Conservation (phyloP, 2,888 invertebrate genomes). For the Stenurella melanura region DNA sequence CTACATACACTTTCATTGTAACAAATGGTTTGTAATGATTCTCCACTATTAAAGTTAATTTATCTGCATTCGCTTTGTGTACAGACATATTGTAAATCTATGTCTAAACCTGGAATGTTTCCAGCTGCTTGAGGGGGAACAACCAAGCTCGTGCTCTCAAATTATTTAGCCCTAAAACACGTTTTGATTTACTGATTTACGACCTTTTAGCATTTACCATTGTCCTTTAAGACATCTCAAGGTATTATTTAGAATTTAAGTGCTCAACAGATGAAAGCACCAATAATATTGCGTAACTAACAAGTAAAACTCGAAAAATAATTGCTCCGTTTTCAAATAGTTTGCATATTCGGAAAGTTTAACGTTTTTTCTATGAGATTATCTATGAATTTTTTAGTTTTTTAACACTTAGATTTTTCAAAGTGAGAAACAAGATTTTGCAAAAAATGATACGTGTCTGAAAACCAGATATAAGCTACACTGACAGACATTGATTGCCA, state of each 20-base stretch:
- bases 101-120: not conserved
- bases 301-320: too few species aligned
- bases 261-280: too few species aligned
- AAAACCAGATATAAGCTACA: too few species aligned
- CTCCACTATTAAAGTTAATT: not conserved
- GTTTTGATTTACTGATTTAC: not conserved
- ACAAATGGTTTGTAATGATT: not conserved
- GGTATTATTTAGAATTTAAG: not conserved
- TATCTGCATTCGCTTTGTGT: not conserved
- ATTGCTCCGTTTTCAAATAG: too few species aligned
- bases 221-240: not conserved
- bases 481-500: too few species aligned
- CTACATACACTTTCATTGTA: not conserved
- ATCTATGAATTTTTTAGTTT: too few species aligned
- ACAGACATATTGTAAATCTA: not conserved
- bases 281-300: too few species aligned
- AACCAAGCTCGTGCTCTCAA: not conserved
- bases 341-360: too few species aligned
- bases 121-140: not conserved
- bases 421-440: too few species aligned
- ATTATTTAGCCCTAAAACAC: not conserved
- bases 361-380: too few species aligned
- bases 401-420: too few species aligned
- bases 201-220: not conserved
- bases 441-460: too few species aligned